Percentiles rank a stretch among this genome's conserved stretches.
Conservation (phyloP, 2,888 invertebrate genomes). For the Ichneumoninae sp. region DNA sequence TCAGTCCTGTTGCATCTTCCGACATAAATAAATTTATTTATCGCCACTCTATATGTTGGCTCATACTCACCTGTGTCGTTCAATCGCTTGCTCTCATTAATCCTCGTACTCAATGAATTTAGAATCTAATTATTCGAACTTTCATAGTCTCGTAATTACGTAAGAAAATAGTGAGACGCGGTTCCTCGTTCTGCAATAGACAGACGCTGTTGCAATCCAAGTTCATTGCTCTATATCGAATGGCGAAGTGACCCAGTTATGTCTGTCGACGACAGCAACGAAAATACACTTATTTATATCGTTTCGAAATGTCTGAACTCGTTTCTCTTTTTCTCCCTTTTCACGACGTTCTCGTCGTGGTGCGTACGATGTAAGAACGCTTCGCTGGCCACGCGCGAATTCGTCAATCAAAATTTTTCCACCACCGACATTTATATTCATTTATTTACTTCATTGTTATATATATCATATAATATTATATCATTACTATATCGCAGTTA, state of each 20-base stretch:
- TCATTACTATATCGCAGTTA: conserved; percentile 80
- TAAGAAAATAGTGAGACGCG: neutral
- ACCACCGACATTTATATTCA: conserved; percentile 70
- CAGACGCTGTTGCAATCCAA: conserved; percentile 1
- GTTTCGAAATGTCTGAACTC: neutral
- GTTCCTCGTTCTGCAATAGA: neutral
- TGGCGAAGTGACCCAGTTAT: conserved; percentile 10
- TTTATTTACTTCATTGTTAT: conserved; percentile 82
- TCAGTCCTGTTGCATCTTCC: neutral
- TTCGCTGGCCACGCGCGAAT: neutral
- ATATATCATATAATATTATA: conserved; percentile 77
- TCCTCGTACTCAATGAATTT: neutral
- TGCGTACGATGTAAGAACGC: neutral
- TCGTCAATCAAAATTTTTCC: conserved; percentile 41
- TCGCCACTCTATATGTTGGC: neutral
- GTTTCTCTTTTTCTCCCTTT: neutral
- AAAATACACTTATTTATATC: neutral
- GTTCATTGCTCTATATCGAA: conserved; percentile 13
- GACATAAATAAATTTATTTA: neutral
- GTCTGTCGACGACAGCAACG: conserved; percentile 8
- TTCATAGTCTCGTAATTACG: neutral
- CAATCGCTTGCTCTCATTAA: neutral
- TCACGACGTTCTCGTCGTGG: neutral
- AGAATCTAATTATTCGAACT: no score
- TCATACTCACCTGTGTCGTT: conserved; percentile 4